Base-by-base conservation (phyloP, 2,113 vertebrate species). In the Hipposideros armiger region DNA sequence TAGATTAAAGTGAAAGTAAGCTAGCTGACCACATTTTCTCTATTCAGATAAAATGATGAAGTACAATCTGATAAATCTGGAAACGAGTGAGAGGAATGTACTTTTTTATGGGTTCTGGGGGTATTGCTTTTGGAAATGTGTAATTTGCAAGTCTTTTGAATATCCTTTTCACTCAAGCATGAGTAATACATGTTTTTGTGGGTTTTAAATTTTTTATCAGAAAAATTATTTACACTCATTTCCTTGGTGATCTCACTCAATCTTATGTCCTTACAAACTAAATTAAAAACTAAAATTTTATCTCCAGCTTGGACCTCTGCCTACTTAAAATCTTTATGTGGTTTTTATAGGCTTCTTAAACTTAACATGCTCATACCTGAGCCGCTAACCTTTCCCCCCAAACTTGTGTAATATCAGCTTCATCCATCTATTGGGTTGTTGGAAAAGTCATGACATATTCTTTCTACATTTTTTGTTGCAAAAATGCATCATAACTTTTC, bases 161-260 rank as follows among this genome's bases (percentile, higher is more conserved):
- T 82, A 82, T 74, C 10, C 28, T 54, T 11, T 87, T 11, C 30
- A 52, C 11, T 69, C 60, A 62, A 42, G 28, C 14, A 20, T 40
- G 70, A 95, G 8, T 66, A 67, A 69, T 62, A 50, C 60, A 47
- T 58, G 30, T 94, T 86, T 81, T 74, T 83, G 13, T 91, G 62
- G 80, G 54, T 66, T 81, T 50, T 45, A 45, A 76, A 36, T 11
- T 66, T 81, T 81, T 91, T 85, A 20, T 66, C 19, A 42, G 42
- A 83, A 85, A 89, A 52, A 28, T 42, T 28, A 67, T 73, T 88
- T 50, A 47, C 4, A 73, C 36, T 64, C 6, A 60, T 14, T 92
- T 42, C 32, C 14, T 82, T 52, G 56, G 36, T 87, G 52, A 76
- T 56, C n/a, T 94, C 22, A 86, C 6, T 66, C 58, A 91, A 30